A percentile compares a stretch with the other conserved stretches of the same genome.
phyloP scores from a whole-genome alignment of 1,140 invertebrate species.

The Conus betulinus region DNA sequence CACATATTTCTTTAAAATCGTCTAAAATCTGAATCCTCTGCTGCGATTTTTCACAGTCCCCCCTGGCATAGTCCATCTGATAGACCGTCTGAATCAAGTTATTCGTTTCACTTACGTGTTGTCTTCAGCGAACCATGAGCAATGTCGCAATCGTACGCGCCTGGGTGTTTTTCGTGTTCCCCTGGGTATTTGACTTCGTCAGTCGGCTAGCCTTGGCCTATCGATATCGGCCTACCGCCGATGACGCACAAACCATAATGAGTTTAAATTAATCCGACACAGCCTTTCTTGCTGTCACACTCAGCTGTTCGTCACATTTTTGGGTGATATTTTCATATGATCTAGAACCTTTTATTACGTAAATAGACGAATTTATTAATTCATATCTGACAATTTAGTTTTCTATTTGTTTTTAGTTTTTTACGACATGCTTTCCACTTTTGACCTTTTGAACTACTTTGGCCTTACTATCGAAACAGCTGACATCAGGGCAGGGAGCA shows the following conservation, averaged over 20 bases:
- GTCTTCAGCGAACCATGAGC: not conserved
- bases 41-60: constrained; percentile 61
- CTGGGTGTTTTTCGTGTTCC: constrained; percentile 10
- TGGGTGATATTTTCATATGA: too few species aligned
- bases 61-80: constrained; percentile 48
- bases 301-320: too few species aligned
- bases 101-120: not conserved
- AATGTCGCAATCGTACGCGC: not conserved
- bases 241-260: constrained; percentile 21
- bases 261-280: constrained; percentile 1
- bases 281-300: not conserved
- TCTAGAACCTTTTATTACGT: too few species aligned
- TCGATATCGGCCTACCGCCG: constrained; percentile 37
- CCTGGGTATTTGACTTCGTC: constrained; percentile 25
- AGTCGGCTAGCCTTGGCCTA: constrained; percentile 27
- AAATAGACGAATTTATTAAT: too few species aligned
- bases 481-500: too few species aligned
- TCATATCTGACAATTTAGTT: too few species aligned
- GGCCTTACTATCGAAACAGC: too few species aligned
- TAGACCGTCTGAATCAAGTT: not conserved
- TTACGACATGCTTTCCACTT: too few species aligned
- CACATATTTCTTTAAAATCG: constrained; percentile 85
- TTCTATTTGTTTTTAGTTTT: too few species aligned
- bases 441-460: too few species aligned
- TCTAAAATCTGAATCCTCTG: constrained; percentile 89